A percentile compares a stretch with the other conserved stretches of the same genome.
phyloP scores from a whole-genome alignment of 2,888 invertebrate genomes.

The Cheilosia grossa region DNA sequence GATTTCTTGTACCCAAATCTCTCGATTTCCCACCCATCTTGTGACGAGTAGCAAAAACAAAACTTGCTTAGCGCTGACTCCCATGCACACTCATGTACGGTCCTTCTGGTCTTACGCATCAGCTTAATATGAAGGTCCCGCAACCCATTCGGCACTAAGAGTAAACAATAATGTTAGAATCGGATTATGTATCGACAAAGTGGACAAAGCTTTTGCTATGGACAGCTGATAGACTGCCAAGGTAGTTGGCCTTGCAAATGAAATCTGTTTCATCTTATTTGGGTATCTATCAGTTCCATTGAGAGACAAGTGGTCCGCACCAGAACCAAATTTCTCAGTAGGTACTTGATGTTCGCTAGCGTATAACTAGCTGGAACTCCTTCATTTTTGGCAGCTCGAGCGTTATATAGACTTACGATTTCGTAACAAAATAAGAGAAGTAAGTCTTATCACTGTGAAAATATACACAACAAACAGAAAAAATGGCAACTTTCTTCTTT shows the following conservation, averaged over 20 bases:
- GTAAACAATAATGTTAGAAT: background rate
- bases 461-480: slow-evolving; percentile 67
- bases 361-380: background rate
- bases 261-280: too few relatives aligned
- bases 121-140: slow-evolving; percentile 95
- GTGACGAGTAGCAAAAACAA: slow-evolving; percentile 93
- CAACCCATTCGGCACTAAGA: slow-evolving; percentile 91
- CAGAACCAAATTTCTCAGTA: background rate
- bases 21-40: slow-evolving; percentile 98
- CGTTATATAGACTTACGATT: background rate
- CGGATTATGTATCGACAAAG: background rate
- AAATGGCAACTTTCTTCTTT: slow-evolving; percentile 28
- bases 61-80: slow-evolving; percentile 95
- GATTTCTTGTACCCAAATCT: slow-evolving; percentile 97
- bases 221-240: too few relatives aligned
- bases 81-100: slow-evolving; percentile 94
- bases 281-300: too few relatives aligned
- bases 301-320: too few relatives aligned
- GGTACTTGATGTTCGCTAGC: background rate
- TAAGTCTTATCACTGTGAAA: slow-evolving; percentile 39
- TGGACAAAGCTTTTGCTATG: too few relatives aligned
- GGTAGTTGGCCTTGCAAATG: too few relatives aligned
- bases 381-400: slow-evolving; percentile 32
- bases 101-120: slow-evolving; percentile 92
- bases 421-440: background rate